These are phyloP conservation scores for Piprites chloris DNA, from an alignment of 2,113 vertebrate genomes.

Conservation along the genomic window DNA sequence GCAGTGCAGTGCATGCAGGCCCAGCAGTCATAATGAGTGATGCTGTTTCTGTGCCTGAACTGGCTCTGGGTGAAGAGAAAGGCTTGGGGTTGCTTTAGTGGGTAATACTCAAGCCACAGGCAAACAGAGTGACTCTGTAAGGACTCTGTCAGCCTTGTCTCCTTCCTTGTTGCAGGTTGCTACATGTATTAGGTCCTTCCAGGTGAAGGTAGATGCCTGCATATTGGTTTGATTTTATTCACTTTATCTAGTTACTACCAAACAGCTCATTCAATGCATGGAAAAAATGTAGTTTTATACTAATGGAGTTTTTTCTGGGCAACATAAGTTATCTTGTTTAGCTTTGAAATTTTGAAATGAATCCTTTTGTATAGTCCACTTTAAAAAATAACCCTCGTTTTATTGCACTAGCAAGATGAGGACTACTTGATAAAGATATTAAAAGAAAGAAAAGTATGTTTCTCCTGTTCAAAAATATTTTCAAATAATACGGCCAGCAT, in stretches of 20 bases:
- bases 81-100: not conserved
- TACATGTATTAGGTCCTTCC: not conserved
- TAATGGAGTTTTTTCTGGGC: not conserved
- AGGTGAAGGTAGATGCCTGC: not conserved
- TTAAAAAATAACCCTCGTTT: not conserved
- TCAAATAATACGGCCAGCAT: not conserved
- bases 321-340: not conserved
- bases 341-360: not conserved
- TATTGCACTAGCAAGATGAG: not conserved
- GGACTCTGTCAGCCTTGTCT: rapidly evolving
- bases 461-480: constrained; percentile 5
- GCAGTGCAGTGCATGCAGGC: not conserved
- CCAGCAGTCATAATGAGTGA: rapidly evolving
- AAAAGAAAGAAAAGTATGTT: not conserved
- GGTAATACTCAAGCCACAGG: not conserved
- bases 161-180: not conserved
- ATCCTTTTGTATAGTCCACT: not conserved
- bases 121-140: not conserved
- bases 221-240: not conserved
- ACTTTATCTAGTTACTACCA: not conserved
- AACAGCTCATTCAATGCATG: not conserved
- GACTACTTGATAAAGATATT: not conserved
- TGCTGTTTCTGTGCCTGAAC: not conserved
- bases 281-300: not conserved
- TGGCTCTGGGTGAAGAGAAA: not conserved